Evolutionary conservation across 2,888 invertebrate genomes (phyloP), one percentile per base, ranked within the genome.

Genomic region (Mamestra brassicae): DNA sequence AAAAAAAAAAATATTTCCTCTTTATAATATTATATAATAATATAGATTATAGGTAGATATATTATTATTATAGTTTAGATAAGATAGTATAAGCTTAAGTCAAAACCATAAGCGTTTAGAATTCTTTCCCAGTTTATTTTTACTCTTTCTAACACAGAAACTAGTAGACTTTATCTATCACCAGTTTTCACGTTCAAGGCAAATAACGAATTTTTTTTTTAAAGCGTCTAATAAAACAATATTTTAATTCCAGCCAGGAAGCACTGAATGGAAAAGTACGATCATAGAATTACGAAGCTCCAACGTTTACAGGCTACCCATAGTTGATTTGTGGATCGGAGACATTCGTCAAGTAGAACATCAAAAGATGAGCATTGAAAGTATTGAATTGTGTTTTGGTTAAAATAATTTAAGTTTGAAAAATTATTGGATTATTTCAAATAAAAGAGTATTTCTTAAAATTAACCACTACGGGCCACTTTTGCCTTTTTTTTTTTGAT

Each of bases 361-460:
- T 45, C 62, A 90, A 66, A 63, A 57, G 7, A 58, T 91, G 34
- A 63, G 5, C 15, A 69, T 92, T 3, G 88, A 90, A 72, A 80
- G 84, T 63, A 2, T 79, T 26, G 81, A 90, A 57, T 55, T 91
- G 17, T 92, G 92, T 74, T 92, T 91, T 74, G 62, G 26, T 26
- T 62, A 11, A 45, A 6, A 62, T 61, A 13, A 45, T 15, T 45
- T 15, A 8, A 7, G 6, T 42, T 5, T 15, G 3, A 26, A 55
- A n/a, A 11, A 38, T 1, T 7, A 42, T 42, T 42, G 42, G 42
- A 42, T 38, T 38, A 4, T 67, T 15, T 26, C 36, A 26, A 26
- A 26, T 26, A 26, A 26, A 26, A 26, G 26, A 26, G 26, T 26
- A 26, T 26, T 26, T 26, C 34, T 38, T 17, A 15, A 0, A 26